These are phyloP conservation scores for Epizoanthus fatuus DNA, from an alignment of 92 coral and sea anemone genomes.

Conservation along the genomic window DNA sequence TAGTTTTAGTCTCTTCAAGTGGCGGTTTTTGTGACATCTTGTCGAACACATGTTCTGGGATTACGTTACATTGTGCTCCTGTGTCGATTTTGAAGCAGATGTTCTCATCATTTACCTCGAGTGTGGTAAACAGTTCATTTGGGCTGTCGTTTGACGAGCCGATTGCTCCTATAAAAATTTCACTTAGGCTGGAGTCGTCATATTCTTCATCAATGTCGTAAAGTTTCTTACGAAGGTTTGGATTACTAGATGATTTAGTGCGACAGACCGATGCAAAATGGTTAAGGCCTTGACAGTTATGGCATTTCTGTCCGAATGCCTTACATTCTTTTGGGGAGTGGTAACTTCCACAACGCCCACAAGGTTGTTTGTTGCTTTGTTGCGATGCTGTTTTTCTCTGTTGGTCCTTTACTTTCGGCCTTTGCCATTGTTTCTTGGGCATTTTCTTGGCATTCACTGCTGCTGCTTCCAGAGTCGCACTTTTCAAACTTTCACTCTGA, in stretches of 20 bases:
- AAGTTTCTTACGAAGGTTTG: background rate
- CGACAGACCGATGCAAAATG: slow-evolving; percentile 36
- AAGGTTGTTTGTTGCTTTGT: slow-evolving; percentile 11
- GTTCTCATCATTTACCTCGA: slow-evolving; percentile 26
- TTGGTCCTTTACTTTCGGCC: background rate
- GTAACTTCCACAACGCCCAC: slow-evolving; percentile 20
- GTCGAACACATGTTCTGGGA: slow-evolving; percentile 33
- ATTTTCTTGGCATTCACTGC: background rate
- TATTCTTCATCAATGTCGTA: background rate
- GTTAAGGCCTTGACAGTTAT: slow-evolving; percentile 27
- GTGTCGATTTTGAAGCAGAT: slow-evolving; percentile 57
- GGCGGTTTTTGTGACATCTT: slow-evolving; percentile 19
- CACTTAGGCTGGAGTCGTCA: background rate
- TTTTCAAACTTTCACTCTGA: slow-evolving; percentile 46
- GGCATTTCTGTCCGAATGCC: slow-evolving; percentile 26
- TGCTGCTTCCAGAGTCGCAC: slow-evolving; percentile 34
- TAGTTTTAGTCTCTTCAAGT: slow-evolving; percentile 25
- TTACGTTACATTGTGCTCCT: slow-evolving; percentile 60
- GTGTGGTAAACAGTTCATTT: background rate
- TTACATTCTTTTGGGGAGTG: slow-evolving; percentile 29
- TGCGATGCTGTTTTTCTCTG: background rate
- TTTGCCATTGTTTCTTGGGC: background rate
- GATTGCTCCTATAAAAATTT: slow-evolving; percentile 20
- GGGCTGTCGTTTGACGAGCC: background rate
- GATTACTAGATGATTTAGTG: background rate